phyloP scores from a whole-genome alignment of 1,140 invertebrate species.

The Subanguina moxae region DNA sequence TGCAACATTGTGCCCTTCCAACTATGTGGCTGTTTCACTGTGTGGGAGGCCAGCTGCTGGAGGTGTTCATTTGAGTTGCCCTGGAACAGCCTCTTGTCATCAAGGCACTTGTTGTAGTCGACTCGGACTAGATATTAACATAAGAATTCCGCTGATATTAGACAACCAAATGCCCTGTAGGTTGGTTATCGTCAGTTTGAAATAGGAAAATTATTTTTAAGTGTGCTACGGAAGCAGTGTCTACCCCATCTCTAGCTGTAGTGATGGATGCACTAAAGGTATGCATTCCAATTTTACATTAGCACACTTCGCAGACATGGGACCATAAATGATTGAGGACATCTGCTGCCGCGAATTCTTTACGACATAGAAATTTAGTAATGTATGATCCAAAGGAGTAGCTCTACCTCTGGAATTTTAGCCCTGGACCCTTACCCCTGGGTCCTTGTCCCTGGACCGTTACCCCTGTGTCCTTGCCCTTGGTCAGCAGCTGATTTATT shows the following conservation, averaged over 20 bases:
- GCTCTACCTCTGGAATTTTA: too few species aligned
- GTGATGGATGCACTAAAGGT: not conserved
- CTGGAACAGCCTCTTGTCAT: constrained; percentile 37
- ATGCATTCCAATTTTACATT: constrained; percentile 1
- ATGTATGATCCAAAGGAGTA: too few species aligned
- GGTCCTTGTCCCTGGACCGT: too few species aligned
- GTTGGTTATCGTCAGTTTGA: constrained; percentile 16
- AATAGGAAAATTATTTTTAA: not conserved
- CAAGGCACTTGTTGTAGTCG: constrained; percentile 40
- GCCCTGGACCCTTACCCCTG: too few species aligned
- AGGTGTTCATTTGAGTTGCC: constrained; percentile 20
- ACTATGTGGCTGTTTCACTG: not conserved
- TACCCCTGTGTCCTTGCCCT: too few species aligned
- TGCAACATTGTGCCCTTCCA: constrained; percentile 1
- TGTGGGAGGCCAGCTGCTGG: constrained; percentile 23
- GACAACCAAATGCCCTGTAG: constrained; percentile 18
- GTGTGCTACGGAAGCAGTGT: constrained; percentile 16
- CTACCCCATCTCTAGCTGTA: not conserved
- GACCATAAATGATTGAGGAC: too few species aligned
- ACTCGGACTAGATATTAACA: constrained; percentile 3
- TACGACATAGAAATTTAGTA: too few species aligned
- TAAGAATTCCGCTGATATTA: constrained; percentile 15
- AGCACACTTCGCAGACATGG: too few species aligned
- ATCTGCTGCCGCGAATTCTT: too few species aligned
- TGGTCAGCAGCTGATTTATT: too few species aligned